Evolutionary conservation across 37 sponge, comb jelly and placozoan genomes (phyloP).

Genomic region (Cladorhizidae sp.): DNA sequence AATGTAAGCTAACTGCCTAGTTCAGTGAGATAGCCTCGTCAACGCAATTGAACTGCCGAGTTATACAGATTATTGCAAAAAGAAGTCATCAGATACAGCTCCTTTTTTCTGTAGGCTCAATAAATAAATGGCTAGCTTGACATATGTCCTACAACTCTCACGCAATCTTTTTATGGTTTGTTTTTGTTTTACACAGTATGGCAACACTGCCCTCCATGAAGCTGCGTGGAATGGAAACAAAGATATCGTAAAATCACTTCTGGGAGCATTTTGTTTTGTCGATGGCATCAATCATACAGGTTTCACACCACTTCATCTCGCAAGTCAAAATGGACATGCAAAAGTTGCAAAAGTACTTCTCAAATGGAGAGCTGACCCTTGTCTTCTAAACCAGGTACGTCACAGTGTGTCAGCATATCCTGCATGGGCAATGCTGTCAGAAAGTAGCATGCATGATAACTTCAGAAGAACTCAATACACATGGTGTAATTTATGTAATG

Average conservation of each 20-base stretch:
- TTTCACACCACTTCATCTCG: conserved; percentile 72
- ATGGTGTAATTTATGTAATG: too few species aligned
- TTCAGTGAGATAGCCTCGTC: too few species aligned
- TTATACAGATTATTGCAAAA: too few species aligned
- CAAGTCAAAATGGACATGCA: conserved; percentile 75
- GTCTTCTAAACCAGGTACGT: conserved; percentile 54
- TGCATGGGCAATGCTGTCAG: neutral
- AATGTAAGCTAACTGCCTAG: too few species aligned
- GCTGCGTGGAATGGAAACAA: conserved; percentile 76
- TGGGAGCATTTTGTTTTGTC: conserved; percentile 67
- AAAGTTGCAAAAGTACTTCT: conserved; percentile 73
- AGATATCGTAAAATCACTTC: conserved; percentile 71
- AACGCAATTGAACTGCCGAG: too few species aligned
- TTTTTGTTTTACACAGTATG: conserved; percentile 36
- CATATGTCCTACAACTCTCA: too few species aligned
- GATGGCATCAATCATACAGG: conserved; percentile 71
- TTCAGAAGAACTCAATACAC: too few species aligned
- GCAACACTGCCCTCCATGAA: conserved; percentile 82
- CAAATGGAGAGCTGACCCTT: conserved; percentile 68
- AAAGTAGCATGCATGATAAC: too few species aligned
- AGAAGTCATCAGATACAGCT: too few species aligned
- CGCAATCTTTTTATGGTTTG: too few species aligned
- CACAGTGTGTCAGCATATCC: neutral
- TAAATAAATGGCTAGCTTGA: too few species aligned
- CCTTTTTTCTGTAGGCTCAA: too few species aligned